These are phyloP conservation scores for Gonatopus flavifemur DNA, from an alignment of 1,140 invertebrate genomes.

Conservation along the genomic window DNA sequence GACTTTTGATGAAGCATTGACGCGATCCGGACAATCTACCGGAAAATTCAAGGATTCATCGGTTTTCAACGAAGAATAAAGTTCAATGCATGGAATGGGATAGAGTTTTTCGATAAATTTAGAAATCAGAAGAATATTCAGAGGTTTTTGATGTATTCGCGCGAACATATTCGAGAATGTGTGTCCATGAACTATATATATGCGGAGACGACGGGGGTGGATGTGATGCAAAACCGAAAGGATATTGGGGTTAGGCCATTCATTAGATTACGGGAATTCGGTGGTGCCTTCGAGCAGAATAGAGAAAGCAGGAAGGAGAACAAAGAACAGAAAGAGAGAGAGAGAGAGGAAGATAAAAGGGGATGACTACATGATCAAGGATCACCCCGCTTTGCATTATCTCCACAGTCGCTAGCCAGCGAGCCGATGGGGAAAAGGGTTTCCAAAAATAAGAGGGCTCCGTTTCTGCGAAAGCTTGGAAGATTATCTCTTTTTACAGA, in stretches of 20 bases:
- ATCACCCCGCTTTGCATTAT: slow-evolving; percentile 28
- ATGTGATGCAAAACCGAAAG: slow-evolving; percentile 40
- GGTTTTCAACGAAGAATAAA: not conserved
- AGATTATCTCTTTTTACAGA: not conserved
- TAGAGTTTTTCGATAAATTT: too few relatives aligned
- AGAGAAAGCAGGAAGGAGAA: slow-evolving; percentile 18
- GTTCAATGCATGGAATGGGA: not conserved
- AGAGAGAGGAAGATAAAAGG: slow-evolving; percentile 15
- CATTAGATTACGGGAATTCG: slow-evolving; percentile 57
- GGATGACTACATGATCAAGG: slow-evolving; percentile 35
- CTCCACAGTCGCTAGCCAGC: slow-evolving; percentile 20
- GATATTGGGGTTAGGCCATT: slow-evolving; percentile 48
- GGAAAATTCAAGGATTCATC: not conserved
- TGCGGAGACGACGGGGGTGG: slow-evolving; percentile 19
- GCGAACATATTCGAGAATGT: slow-evolving; percentile 12
- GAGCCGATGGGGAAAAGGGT: slow-evolving; percentile 35
- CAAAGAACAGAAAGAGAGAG: slow-evolving; percentile 14
- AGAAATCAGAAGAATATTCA: too few relatives aligned
- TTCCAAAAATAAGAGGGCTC: slow-evolving; percentile 36
- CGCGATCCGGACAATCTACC: too few relatives aligned
- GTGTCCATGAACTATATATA: slow-evolving; percentile 30
- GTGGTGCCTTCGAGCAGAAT: slow-evolving; percentile 22
- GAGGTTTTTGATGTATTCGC: too few relatives aligned
- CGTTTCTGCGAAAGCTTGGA: slow-evolving; percentile 13
- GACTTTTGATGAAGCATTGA: slow-evolving; percentile 48